phyloP scores from a whole-genome alignment of 2,113 vertebrate species.

The Sinocyclocheilus grahami region DNA sequence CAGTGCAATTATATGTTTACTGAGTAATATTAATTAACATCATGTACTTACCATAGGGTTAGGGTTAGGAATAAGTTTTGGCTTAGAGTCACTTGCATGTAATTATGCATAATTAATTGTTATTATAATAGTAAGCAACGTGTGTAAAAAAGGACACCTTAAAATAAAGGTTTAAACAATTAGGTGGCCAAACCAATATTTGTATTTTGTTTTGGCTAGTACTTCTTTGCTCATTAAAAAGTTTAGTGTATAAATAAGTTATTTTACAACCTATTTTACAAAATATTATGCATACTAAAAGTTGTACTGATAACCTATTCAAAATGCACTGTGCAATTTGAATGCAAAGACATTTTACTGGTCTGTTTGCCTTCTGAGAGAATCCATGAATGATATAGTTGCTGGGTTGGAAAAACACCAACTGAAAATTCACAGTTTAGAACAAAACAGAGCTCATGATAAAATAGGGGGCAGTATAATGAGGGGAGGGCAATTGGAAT shows the following conservation, averaged over 20 bases:
- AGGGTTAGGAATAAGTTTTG: no score
- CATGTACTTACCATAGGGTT: no score
- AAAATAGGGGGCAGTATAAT: slow-evolving; percentile 1
- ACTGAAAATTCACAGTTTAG: not conserved
- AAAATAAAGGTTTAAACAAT: no score
- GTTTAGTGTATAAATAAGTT: not conserved
- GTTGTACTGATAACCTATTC: not conserved
- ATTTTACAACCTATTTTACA: not conserved
- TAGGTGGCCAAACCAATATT: no score
- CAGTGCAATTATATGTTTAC: no score
- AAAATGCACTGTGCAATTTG: no score
- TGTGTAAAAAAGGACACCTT: no score
- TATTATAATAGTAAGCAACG: no score
- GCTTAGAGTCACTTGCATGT: no score
- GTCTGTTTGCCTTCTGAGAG: not conserved
- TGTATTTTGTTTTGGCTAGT: not conserved
- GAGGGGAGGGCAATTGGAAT: slow-evolving; percentile 37
- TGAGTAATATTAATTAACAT: no score
- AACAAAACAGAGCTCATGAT: slow-evolving; percentile 36
- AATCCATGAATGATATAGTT: slow-evolving; percentile 12
- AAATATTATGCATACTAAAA: not conserved
- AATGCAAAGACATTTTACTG: no score
- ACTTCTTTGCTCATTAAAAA: not conserved
- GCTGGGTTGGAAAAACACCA: not conserved
- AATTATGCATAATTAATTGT: no score